Evolutionary conservation across 2,113 vertebrate species (phyloP).

Genomic region (Thamnaconus septentrionalis): DNA sequence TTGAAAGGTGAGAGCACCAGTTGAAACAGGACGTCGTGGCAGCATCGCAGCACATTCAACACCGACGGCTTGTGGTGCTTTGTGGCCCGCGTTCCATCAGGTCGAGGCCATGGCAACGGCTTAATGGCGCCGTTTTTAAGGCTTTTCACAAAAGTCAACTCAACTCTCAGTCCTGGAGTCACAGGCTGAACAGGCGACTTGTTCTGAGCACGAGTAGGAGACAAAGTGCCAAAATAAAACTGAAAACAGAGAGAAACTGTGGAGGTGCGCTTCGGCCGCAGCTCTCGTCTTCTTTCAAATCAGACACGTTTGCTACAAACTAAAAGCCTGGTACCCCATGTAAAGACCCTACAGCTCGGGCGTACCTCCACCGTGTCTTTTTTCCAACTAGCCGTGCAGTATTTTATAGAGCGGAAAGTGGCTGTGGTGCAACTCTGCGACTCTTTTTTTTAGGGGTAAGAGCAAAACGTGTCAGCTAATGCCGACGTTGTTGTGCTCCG

Average conservation of each 20-base stretch:
- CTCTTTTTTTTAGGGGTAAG: constrained; percentile 29
- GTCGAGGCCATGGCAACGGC: no score
- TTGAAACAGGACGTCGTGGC: not conserved
- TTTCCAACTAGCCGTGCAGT: constrained; percentile 59
- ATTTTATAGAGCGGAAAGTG: constrained; percentile 64
- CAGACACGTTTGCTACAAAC: not conserved
- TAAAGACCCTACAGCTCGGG: not conserved
- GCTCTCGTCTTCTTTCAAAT: not conserved
- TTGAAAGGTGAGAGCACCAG: constrained; percentile 23
- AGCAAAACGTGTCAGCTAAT: constrained; percentile 8
- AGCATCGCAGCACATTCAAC: constrained; percentile 4
- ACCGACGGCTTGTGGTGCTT: constrained; percentile 20
- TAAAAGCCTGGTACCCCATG: not conserved
- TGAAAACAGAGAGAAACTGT: constrained; percentile 53
- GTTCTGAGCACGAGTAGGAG: constrained; percentile 30
- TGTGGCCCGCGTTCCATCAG: no score
- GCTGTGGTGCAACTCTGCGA: constrained; percentile 35
- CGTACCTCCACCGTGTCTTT: constrained; percentile 60
- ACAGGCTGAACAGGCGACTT: constrained; percentile 10
- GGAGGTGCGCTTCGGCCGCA: constrained; percentile 32
- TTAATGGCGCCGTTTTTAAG: not conserved
- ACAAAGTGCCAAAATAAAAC: constrained; percentile 70
- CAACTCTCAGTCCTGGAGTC: constrained; percentile 24
- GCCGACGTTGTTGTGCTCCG: constrained; percentile 38
- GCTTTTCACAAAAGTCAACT: not conserved